Conservation (phyloP, 2,888 invertebrate genomes). For the Nomada lathburiana region DNA sequence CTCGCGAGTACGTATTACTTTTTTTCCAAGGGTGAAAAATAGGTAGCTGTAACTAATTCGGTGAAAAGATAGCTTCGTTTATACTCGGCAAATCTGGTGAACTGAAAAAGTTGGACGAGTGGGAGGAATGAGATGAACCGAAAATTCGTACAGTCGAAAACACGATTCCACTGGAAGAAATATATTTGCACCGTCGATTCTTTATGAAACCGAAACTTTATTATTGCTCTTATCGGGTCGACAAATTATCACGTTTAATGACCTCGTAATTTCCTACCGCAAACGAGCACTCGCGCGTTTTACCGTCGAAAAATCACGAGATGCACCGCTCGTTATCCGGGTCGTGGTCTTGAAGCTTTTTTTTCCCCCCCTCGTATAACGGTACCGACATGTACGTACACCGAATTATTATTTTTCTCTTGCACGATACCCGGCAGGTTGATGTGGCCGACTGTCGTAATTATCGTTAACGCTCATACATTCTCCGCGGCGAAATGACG, state of each 20-base stretch:
- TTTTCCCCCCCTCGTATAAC: constrained; percentile 21
- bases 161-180: not conserved
- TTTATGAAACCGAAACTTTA: constrained; percentile 6
- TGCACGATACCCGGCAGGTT: not conserved
- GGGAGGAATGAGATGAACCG: too few relatives aligned
- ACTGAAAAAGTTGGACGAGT: not conserved
- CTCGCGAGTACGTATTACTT: too few relatives aligned
- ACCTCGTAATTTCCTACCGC: constrained; percentile 33
- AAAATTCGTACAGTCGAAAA: not conserved
- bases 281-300: constrained; percentile 14
- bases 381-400: constrained; percentile 24
- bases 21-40: too few relatives aligned
- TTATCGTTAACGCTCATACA: constrained; percentile 46
- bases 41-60: too few relatives aligned
- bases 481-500: constrained; percentile 30
- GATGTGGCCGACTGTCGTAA: constrained; percentile 15
- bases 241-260: constrained; percentile 17
- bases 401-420: constrained; percentile 35
- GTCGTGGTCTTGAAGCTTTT: constrained; percentile 4
- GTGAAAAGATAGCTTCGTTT: too few relatives aligned
- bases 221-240: not conserved
- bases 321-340: constrained; percentile 33
- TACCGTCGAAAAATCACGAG: constrained; percentile 39
- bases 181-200: not conserved
- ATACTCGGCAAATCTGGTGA: not conserved